Evolutionary conservation across 2,797 vertebrate genomes (phyloP).

Genomic region (Sebastes kiyomatsui): DNA sequence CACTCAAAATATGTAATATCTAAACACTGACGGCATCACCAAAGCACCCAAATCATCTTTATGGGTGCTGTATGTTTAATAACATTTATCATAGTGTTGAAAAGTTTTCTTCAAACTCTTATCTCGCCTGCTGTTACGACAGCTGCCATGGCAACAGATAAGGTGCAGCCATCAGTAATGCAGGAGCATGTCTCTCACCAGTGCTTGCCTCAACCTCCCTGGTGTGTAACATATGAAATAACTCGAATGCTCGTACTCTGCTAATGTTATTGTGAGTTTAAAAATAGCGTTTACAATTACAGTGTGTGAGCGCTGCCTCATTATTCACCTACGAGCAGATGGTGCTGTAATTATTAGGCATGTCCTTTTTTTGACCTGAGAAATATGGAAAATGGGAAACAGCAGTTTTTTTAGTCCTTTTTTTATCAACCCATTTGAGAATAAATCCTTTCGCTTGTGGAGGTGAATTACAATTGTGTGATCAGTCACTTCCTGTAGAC

Average conservation of each 20-base stretch:
- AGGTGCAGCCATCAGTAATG: not conserved
- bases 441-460: not conserved
- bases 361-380: not conserved
- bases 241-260: not conserved
- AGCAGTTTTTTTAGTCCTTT: not conserved
- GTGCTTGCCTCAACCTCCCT: not conserved
- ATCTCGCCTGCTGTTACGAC: not conserved
- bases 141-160: not conserved
- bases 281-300: not conserved
- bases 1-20: not conserved
- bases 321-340: not conserved
- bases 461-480: not conserved
- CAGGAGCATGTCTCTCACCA: not conserved
- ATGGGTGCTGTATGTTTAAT: not conserved
- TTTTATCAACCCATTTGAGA: not conserved
- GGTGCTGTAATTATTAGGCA: not conserved
- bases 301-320: not conserved
- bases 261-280: not conserved
- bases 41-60: not conserved
- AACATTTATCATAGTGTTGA: not conserved
- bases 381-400: not conserved
- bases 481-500: slow-evolving; percentile 9
- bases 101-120: not conserved
- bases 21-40: not conserved
- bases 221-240: not conserved